These are phyloP conservation scores for Drosophila vallismaia DNA, from an alignment of 2,888 invertebrate species.

Conservation along the genomic window DNA sequence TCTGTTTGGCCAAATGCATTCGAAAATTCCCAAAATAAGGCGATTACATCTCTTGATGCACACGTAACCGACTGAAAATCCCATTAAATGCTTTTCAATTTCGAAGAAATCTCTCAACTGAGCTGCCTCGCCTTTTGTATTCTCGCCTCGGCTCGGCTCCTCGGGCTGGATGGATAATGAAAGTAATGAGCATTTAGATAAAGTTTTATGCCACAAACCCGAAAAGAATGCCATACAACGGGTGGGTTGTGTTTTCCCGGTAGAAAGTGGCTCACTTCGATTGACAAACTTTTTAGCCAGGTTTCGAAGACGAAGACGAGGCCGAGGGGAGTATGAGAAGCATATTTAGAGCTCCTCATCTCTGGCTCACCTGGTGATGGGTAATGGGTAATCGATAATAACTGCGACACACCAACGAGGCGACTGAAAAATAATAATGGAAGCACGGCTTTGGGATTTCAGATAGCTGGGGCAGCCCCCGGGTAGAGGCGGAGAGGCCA, in stretches of 20 bases:
- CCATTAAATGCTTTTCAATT: constrained; percentile 73
- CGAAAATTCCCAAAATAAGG: constrained; percentile 22
- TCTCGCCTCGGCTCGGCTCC: background rate
- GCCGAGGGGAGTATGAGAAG: constrained; percentile 32
- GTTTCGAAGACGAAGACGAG: too few species aligned
- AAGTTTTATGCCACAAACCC: constrained; percentile 74
- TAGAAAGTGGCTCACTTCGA: constrained; percentile 35
- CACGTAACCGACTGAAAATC: constrained; percentile 61
- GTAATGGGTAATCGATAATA: constrained; percentile 73
- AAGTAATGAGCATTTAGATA: constrained; percentile 76
- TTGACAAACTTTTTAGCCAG: constrained; percentile 64
- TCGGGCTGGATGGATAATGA: constrained; percentile 65
- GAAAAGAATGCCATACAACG: constrained; percentile 48
- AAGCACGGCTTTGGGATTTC: constrained; percentile 8
- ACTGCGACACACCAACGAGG: constrained; percentile 43
- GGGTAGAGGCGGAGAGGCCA: constrained; percentile 4
- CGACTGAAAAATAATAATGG: constrained; percentile 65
- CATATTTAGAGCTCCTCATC: constrained; percentile 59
- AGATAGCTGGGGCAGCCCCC: constrained; percentile 34
- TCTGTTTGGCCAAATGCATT: constrained; percentile 27
- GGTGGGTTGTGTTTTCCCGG: constrained; percentile 19
- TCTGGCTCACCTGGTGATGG: constrained; percentile 63
- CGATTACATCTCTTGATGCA: constrained; percentile 40
- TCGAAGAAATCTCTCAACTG: constrained; percentile 64
- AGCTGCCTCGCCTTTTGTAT: constrained; percentile 1